Conservation (phyloP, 2,113 vertebrate genomes). For the Lasiurus borealis region DNA sequence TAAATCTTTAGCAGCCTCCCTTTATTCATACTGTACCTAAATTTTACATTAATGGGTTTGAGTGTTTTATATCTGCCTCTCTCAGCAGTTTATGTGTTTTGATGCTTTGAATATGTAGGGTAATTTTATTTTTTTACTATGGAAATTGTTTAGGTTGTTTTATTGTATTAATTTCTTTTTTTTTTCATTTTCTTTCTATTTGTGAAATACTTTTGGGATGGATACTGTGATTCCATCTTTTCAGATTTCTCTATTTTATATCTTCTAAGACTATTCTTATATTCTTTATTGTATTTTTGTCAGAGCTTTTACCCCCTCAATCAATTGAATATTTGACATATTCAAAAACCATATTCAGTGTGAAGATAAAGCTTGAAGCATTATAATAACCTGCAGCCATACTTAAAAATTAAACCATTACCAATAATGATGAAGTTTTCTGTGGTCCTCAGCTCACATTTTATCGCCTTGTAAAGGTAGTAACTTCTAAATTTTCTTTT, state of each 20-base stretch:
- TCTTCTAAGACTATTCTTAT: not conserved
- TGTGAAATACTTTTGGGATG: not conserved
- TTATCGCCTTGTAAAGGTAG: not conserved
- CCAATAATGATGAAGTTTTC: not conserved
- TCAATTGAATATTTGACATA: not conserved
- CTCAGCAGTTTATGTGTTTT: not conserved
- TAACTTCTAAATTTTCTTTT: not conserved
- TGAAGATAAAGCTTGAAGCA: not conserved
- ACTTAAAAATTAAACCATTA: not conserved
- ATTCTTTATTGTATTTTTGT: not conserved
- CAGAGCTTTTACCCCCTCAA: not conserved
- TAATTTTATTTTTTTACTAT: not conserved
- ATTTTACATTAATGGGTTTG: not conserved
- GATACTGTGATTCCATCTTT: not conserved
- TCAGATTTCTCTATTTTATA: conserved; percentile 11
- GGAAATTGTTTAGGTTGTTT: not conserved
- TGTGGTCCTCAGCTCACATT: not conserved
- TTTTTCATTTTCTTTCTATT: not conserved
- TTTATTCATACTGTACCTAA: not conserved
- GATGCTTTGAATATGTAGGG: not conserved
- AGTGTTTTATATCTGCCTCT: not conserved
- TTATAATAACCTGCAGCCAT: not conserved
- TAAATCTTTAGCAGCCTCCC: not conserved
- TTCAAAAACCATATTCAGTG: not conserved
- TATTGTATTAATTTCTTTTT: not conserved